Evolutionary conservation across 2,113 vertebrate genomes (phyloP), one percentile per base, ranked within the genome.

Genomic region (Channa argus): DNA sequence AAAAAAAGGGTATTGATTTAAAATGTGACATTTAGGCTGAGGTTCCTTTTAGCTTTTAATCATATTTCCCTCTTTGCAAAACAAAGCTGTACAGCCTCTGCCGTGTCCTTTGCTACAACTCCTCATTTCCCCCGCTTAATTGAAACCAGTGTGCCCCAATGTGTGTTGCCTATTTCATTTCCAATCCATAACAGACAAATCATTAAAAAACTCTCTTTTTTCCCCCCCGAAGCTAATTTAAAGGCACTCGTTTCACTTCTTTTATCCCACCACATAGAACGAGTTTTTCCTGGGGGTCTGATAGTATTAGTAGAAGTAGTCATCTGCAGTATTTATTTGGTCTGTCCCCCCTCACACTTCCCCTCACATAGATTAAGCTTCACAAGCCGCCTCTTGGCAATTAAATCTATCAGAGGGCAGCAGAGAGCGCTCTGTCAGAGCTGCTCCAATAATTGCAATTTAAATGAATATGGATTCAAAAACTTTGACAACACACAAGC

Each of bases 391-490:
- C 86, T 87, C 56, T 46, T 79, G 74, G 88, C 88, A 91, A 92
- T 89, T 89, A 88, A 80, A 89, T 90, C 87, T 90, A 87, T 91
- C 76, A 82, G 73, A 86, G 86, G 78, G 83, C 87, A 85, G 83
- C 83, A 87, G 83, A 74, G 75, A 84, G 84, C 8, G 63, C 81
- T 87, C 79, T 65, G 81, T 85, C 80, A 89, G 79, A 88, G 71
- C 82, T 84, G 86, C 79, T 88, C 78, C 83, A 87, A 79, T 90
- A 87, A 92, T 89, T 89, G 77, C 77, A 77, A 74, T 84, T 88
- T 79, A 82, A 90, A 90, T 92, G 75, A 85, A 86, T 84, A 82
- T 90, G 80, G 80, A 89, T 88, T 89, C 38, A 74, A 74, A 83
- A 89, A 74, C 63, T 82, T 78, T 86, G 82, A 83, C 75, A 76